These are phyloP conservation scores for Gymnocheta viridis DNA, from an alignment of 2,888 invertebrate genomes.

Conservation along the genomic window DNA sequence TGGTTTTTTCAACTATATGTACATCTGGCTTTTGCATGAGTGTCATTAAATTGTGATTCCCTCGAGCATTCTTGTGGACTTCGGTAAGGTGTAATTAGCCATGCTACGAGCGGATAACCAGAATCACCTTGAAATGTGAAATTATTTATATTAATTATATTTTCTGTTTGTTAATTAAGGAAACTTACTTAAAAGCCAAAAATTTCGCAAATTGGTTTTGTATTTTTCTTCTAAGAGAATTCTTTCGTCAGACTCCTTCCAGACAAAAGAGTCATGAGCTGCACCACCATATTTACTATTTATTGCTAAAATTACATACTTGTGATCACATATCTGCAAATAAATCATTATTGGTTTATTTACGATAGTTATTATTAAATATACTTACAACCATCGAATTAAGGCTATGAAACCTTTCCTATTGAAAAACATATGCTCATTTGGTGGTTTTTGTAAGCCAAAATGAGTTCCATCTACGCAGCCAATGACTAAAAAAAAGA, in stretches of 20 bases:
- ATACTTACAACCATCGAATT: conserved; percentile 11
- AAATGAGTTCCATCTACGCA: neutral
- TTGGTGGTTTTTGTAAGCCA: too few species aligned
- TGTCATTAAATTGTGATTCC: conserved; percentile 42
- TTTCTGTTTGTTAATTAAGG: neutral
- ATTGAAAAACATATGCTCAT: conserved; percentile 9
- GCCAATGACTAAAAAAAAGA: neutral
- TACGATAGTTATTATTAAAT: conserved; percentile 12
- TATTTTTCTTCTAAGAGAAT: conserved; percentile 29
- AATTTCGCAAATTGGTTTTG: conserved; percentile 28
- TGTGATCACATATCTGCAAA: conserved; percentile 27
- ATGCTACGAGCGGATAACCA: conserved; percentile 31
- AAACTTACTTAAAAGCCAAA: conserved; percentile 11
- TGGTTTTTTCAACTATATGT: conserved; percentile 9
- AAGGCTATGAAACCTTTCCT: neutral
- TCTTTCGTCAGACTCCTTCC: conserved; percentile 10
- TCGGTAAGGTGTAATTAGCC: conserved; percentile 38
- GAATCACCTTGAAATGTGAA: conserved; percentile 35
- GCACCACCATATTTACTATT: neutral
- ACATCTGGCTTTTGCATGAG: conserved; percentile 25
- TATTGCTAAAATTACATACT: conserved; percentile 15
- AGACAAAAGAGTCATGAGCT: conserved; percentile 9
- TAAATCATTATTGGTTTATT: conserved; percentile 18
- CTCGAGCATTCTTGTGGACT: conserved; percentile 35
- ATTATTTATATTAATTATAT: conserved; percentile 15